A percentile compares a stretch with the other conserved stretches of the same genome.
phyloP scores from a whole-genome alignment of 2,113 vertebrate genomes.

The Chelonoidis abingdonii region DNA sequence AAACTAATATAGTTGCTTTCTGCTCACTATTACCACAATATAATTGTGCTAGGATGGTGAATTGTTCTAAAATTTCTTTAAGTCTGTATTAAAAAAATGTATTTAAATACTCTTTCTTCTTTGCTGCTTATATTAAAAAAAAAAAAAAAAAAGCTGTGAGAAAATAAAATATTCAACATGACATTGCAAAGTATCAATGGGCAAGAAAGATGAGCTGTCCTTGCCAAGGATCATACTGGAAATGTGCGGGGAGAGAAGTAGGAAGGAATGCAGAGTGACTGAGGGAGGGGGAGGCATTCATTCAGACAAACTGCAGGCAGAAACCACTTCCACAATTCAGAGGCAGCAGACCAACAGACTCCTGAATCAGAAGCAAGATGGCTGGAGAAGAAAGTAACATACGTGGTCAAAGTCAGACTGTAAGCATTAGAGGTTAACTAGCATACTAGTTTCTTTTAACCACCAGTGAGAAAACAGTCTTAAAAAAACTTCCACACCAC shows the following conservation, averaged over 20 bases:
- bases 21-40: not conserved
- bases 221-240: not conserved
- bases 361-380: not conserved
- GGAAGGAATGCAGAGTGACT: not conserved
- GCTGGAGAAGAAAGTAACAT: not conserved
- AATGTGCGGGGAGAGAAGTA: not conserved
- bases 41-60: no score
- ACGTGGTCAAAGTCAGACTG: not conserved
- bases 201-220: not conserved
- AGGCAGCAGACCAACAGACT: not conserved
- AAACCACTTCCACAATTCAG: not conserved
- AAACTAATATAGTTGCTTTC: conserved; percentile 1
- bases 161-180: conserved; percentile 6
- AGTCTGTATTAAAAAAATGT: not conserved
- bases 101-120: not conserved
- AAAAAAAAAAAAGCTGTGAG: not conserved
- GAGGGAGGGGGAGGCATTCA: not conserved
- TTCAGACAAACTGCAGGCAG: not conserved
- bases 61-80: conserved; percentile 21
- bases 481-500: not conserved
- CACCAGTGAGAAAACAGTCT: fast-evolving
- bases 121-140: not conserved
- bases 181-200: not conserved
- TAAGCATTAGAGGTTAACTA: not conserved
- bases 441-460: not conserved